Percentiles rank a stretch among this genome's conserved stretches.
These are phyloP conservation scores for Crenichthys baileyi DNA, from an alignment of 2,797 vertebrate species.

Conservation along the genomic window DNA sequence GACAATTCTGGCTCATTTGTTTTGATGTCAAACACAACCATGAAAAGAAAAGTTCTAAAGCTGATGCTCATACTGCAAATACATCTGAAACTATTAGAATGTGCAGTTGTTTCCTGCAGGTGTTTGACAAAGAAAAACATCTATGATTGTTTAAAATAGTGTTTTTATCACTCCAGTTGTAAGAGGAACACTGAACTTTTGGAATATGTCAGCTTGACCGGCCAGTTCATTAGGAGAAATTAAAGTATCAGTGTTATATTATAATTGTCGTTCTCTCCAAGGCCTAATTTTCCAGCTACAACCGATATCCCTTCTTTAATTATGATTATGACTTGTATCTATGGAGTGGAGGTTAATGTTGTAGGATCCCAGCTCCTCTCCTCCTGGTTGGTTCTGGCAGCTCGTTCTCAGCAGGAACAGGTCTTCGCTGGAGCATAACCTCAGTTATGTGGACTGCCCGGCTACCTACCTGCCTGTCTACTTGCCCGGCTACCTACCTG, in stretches of 20 bases:
- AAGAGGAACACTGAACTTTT: conserved; percentile 10
- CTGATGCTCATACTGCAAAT: not conserved
- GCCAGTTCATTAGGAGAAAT: conserved; percentile 37
- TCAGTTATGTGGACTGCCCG: no score
- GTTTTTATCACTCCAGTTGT: conserved; percentile 27
- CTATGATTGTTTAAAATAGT: not conserved
- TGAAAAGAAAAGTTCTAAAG: no score
- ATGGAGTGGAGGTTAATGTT: conserved; percentile 25
- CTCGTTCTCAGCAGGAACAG: no score
- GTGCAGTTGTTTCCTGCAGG: not conserved
- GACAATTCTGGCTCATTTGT: no score
- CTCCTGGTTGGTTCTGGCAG: no score
- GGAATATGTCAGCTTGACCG: conserved; percentile 28
- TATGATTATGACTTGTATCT: conserved; percentile 22
- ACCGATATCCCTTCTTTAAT: conserved; percentile 27
- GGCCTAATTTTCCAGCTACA: conserved; percentile 26
- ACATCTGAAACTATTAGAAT: not conserved
- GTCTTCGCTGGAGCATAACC: no score
- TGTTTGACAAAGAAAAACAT: not conserved
- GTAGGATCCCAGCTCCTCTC: conserved; percentile 26
- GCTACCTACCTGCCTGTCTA: no score
- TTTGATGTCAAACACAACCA: no score
- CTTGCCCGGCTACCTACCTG: no score
- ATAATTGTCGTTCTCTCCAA: conserved; percentile 43
- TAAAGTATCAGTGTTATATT: conserved; percentile 33